A percentile compares a stretch with the other conserved stretches of the same genome.
Evolutionary conservation across 1,140 invertebrate species (phyloP).

Genomic region (Bilobella aurantiaca): DNA sequence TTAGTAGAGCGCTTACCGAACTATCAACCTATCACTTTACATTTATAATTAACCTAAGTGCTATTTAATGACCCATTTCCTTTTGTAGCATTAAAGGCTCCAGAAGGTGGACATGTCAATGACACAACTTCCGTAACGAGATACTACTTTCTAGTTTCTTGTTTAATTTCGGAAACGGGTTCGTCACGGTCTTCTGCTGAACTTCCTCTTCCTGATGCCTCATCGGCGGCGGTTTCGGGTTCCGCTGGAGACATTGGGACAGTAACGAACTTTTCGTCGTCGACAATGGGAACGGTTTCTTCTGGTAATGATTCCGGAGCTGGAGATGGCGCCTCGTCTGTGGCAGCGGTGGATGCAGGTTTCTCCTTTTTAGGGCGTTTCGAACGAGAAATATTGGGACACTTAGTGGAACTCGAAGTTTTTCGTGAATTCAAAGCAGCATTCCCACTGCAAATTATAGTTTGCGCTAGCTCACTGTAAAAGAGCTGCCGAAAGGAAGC

Average conservation of each 20-base stretch:
- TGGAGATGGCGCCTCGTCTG: neutral
- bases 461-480: slow-evolving; percentile 22
- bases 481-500: slow-evolving; percentile 28
- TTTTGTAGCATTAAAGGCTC: too few species aligned
- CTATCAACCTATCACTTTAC: too few species aligned
- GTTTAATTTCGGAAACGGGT: neutral
- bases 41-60: too few species aligned
- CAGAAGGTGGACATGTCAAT: too few species aligned
- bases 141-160: too few species aligned
- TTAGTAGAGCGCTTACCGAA: too few species aligned
- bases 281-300: too few species aligned
- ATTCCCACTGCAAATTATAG: slow-evolving; percentile 16
- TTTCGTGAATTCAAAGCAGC: neutral
- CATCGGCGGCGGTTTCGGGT: neutral
- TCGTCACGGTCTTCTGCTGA: neutral
- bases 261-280: neutral
- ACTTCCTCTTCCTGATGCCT: neutral
- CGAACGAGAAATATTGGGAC: neutral
- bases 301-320: neutral
- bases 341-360: too few species aligned
- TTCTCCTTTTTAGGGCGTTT: slow-evolving; percentile 14
- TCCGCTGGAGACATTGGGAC: too few species aligned
- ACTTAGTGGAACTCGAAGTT: neutral
- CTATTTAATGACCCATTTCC: too few species aligned
- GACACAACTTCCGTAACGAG: too few species aligned